A percentile compares a stretch with the other conserved stretches of the same genome.
Evolutionary conservation across 2,888 invertebrate genomes (phyloP).

Genomic region (Gnatocerus cornutus): DNA sequence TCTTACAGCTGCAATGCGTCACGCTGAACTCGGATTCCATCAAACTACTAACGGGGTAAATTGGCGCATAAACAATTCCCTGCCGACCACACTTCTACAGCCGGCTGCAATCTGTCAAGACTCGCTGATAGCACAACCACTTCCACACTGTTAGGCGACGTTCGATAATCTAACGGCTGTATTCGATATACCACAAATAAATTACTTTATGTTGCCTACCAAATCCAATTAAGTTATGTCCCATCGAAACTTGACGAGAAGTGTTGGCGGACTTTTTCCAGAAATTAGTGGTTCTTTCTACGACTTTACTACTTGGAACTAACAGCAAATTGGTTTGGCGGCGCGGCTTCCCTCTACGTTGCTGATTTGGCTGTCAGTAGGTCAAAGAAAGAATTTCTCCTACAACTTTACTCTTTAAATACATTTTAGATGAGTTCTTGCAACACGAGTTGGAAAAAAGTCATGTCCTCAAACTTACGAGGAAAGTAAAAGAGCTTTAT

Average conservation of each 20-base stretch:
- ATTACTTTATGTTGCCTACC: conserved; percentile 46
- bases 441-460: no score
- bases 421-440: no score
- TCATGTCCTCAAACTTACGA: no score
- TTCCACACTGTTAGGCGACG: conserved; percentile 29
- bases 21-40: conserved; percentile 56
- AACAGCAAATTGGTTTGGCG: conserved; percentile 24
- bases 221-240: conserved; percentile 54
- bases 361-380: background rate
- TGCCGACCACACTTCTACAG: conserved; percentile 19
- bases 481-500: no score
- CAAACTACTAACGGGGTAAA: conserved; percentile 59
- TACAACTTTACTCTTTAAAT: no score
- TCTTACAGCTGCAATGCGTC: conserved; percentile 63
- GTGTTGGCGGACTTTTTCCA: conserved; percentile 7
- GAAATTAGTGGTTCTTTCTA: conserved; percentile 17
- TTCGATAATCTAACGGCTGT: conserved; percentile 46
- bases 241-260: conserved; percentile 17
- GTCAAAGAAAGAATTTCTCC: background rate
- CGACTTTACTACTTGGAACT: conserved; percentile 12
- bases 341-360: conserved; percentile 1
- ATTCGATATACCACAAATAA: conserved; percentile 52
- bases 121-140: conserved; percentile 9
- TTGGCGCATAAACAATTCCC: conserved; percentile 53
- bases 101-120: conserved; percentile 29